phyloP scores from a whole-genome alignment of 1,140 invertebrate genomes.

The Drosophila chauvacae region DNA sequence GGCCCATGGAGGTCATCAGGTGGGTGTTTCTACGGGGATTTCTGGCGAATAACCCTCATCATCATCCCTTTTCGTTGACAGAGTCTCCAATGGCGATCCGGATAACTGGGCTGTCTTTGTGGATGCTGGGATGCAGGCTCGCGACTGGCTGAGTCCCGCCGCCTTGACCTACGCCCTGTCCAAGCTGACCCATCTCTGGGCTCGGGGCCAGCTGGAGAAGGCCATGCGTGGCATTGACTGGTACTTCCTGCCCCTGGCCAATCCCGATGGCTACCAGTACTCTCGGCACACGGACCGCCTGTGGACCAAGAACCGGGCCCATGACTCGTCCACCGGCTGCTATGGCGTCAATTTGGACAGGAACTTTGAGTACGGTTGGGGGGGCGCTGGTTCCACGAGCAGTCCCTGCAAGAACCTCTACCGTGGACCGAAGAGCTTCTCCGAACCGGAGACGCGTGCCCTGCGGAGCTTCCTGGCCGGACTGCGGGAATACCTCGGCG shows the following conservation, averaged over 20 bases:
- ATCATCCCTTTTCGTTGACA: slow-evolving; percentile 43
- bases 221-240: slow-evolving; percentile 91
- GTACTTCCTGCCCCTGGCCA: slow-evolving; percentile 89
- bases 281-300: slow-evolving; percentile 87
- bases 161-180: slow-evolving; percentile 91
- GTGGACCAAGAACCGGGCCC: slow-evolving; percentile 90
- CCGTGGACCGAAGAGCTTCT: slow-evolving; percentile 91
- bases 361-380: slow-evolving; percentile 93
- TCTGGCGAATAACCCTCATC: background rate
- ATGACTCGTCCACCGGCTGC: slow-evolving; percentile 87
- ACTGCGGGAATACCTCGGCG: slow-evolving; percentile 67
- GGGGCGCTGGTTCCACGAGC: slow-evolving; percentile 89
- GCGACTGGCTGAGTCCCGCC: slow-evolving; percentile 95
- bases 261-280: slow-evolving; percentile 91
- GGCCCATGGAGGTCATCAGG: slow-evolving; percentile 87
- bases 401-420: slow-evolving; percentile 93
- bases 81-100: slow-evolving; percentile 88
- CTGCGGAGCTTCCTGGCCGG: slow-evolving; percentile 87
- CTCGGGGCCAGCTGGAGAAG: slow-evolving; percentile 76
- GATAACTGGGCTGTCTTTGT: slow-evolving; percentile 88
- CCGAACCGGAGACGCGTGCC: slow-evolving; percentile 92
- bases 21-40: background rate
- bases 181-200: slow-evolving; percentile 89
- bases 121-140: slow-evolving; percentile 90
- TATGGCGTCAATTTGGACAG: slow-evolving; percentile 92